Base-by-base conservation (phyloP, 1,140 invertebrate species). In the Drosophila simulans region DNA sequence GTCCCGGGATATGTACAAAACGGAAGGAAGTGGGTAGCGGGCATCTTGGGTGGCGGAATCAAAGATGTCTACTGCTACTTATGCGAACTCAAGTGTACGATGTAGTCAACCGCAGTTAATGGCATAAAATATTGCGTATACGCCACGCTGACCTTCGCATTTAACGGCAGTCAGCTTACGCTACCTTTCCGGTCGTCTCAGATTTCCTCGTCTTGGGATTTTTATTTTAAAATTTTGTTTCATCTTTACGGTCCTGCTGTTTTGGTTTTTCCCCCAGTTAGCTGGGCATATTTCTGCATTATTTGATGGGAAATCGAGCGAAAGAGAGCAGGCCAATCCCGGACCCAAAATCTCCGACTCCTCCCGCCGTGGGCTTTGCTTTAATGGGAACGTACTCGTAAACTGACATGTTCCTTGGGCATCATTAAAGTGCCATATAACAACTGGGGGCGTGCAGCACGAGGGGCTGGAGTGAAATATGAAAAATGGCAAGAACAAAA, bases 241-340 rank as follows among this genome's bases (percentile, higher is more conserved):
- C 65, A 37, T 68, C 48, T 54, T 57, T 57, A 57, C 27, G 51
- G 37, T 40, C 42, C 42, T 70, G 13, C 3, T 56, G 35, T 56
- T 51, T 55, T 13, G 11, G 12, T 25, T 34, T 39, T 40, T 25
- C 13, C 37, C 37, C 37, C 65, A 59, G 53, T 70, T 74, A 42
- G 49, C 49, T 56, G 42, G 42, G 59, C 63, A 84, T 84, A 84
- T 84, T 84, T 84, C 76, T 80, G 80, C 80, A 84, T 84, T 84
- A 84, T 84, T 84, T 84, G 65, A 69, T 73, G 75, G 76, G 79
- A 68, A 80, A 75, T 69, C 79, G 59, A 82, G 66, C 79, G 77
- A 80, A 46, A 72, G 60, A 37, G 27, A 48, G 20, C 31, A 49
- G 54, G 55, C 48, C 48, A 51, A 51, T 51, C 48, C 25, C 27